Evolutionary conservation across 2,888 invertebrate genomes (phyloP), one percentile per base, ranked within the genome.

Genomic region (Saturnia pavonia): DNA sequence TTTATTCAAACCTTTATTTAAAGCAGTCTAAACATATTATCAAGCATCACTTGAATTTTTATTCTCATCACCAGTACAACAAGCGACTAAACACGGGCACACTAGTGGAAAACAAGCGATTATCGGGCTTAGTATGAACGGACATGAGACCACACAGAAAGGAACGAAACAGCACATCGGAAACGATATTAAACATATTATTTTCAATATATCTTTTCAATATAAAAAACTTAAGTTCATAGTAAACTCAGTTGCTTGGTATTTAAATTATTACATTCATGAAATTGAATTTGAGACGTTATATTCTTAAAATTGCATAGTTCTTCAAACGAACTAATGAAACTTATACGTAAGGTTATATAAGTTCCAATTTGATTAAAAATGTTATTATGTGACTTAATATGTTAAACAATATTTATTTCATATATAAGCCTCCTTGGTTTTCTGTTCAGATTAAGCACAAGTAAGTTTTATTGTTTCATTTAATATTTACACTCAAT

Each of bases 21-120:
- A 14, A 57, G 1, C 9, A 27, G 2, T 65, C 0, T 40, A 19
- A 40, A 65, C 19, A 65, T 1, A 40, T 19, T n/a, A 65, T 65
- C 19, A 65, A 1, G 19, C 16, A n/a, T 19, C 65, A 65, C 4
- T 2, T 34, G 60, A 27, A 27, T 25, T 14, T 48, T 73, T 69
- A 8, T 78, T 73, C 8, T 74, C 72, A 19, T 72, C 72, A 9
- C 16, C 70, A 2, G 4, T 34, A 72, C 82, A 84, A 25, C 74
- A 77, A 22, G 68, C 72, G 1, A 84, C 73, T 0, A 80, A 72
- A 42, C 75, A 76, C 0, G 85, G 84, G 66, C 87, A 86, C 27
- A 85, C 4, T 0, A 82, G 0, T 1, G 86, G 85, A 1, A 83
- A 75, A 51, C 80, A 81, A 1, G 76, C 74, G 1, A 86, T 72